Percentiles rank a stretch among this genome's conserved stretches.
phyloP scores from a whole-genome alignment of 2,888 invertebrate species.

The Amphipyra tragopoginis region DNA sequence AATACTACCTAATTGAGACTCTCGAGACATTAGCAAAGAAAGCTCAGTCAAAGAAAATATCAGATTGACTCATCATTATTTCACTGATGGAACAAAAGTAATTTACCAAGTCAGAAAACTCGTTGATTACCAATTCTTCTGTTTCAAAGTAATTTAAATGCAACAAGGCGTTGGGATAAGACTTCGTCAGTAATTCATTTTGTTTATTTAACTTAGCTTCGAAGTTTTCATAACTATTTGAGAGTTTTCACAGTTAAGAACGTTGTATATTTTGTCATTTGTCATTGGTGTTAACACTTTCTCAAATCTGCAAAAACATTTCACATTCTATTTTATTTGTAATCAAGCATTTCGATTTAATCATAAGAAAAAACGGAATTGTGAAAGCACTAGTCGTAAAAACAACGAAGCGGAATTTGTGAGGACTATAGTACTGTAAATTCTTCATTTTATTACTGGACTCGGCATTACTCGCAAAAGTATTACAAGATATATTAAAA shows the following conservation, averaged over 20 bases:
- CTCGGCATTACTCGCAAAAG: conserved; percentile 22
- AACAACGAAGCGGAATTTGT: conserved; percentile 30
- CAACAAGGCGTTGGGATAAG: conserved; percentile 20
- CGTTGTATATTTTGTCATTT: background rate
- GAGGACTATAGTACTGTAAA: conserved; percentile 30
- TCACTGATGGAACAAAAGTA: conserved; percentile 31
- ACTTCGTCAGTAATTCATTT: conserved; percentile 22
- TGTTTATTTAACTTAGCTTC: conserved; percentile 11
- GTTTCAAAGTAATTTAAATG: conserved; percentile 40
- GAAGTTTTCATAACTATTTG: conserved; percentile 22
- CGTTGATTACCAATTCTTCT: conserved; percentile 33
- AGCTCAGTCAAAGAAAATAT: conserved; percentile 17
- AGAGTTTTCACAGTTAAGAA: background rate
- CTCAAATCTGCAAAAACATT: too few species aligned
- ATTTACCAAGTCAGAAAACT: conserved; percentile 36
- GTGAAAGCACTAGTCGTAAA: conserved; percentile 29
- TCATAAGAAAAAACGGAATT: conserved; percentile 17
- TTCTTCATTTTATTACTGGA: conserved; percentile 45
- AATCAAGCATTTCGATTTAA: background rate
- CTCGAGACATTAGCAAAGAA: conserved; percentile 1
- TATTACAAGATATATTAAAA: conserved; percentile 24
- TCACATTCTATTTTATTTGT: too few species aligned
- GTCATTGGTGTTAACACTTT: too few species aligned
- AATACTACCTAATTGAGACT: conserved; percentile 2
- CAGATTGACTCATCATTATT: conserved; percentile 25